Evolutionary conservation across 53 echinoderm and acorn worm species (phyloP).

Genomic region (Holothuria scabra): DNA sequence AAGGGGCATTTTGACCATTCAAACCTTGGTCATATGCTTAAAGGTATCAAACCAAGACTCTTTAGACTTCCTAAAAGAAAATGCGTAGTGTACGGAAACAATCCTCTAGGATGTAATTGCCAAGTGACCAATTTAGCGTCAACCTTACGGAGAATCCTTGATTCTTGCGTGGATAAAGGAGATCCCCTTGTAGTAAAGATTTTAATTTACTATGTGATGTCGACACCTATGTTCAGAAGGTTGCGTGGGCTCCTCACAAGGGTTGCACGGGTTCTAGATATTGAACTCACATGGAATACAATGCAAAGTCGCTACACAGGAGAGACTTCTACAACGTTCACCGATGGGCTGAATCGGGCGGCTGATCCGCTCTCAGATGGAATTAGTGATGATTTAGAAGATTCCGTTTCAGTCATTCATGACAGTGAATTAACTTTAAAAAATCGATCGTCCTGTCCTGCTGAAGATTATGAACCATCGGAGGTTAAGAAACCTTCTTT

Average conservation of each 20-base stretch:
- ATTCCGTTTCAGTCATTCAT: too few relatives aligned
- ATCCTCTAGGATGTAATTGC: slow-evolving; percentile 7
- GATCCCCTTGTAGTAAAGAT: neutral
- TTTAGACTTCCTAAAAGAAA: neutral
- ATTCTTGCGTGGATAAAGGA: neutral
- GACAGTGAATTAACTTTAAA: too few relatives aligned
- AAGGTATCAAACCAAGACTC: slow-evolving; percentile 14
- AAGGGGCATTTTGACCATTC: slow-evolving; percentile 10
- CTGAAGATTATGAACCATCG: too few relatives aligned
- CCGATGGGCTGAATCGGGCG: neutral
- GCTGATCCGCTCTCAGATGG: too few relatives aligned
- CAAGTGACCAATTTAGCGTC: neutral
- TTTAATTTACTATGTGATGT: slow-evolving; percentile 30
- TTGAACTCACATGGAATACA: slow-evolving; percentile 18
- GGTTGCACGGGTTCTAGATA: neutral
- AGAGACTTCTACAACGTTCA: neutral
- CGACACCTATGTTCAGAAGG: slow-evolving; percentile 18
- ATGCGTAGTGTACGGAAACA: neutral
- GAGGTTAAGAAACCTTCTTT: neutral
- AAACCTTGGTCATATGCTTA: slow-evolving; percentile 2
- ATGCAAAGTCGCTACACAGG: slow-evolving; percentile 5
- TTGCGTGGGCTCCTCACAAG: neutral
- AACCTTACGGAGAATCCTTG: neutral
- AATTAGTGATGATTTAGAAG: too few relatives aligned
- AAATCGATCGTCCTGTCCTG: too few relatives aligned